Conservation (phyloP, 2,113 vertebrate species). For the Chionomys nivalis region DNA sequence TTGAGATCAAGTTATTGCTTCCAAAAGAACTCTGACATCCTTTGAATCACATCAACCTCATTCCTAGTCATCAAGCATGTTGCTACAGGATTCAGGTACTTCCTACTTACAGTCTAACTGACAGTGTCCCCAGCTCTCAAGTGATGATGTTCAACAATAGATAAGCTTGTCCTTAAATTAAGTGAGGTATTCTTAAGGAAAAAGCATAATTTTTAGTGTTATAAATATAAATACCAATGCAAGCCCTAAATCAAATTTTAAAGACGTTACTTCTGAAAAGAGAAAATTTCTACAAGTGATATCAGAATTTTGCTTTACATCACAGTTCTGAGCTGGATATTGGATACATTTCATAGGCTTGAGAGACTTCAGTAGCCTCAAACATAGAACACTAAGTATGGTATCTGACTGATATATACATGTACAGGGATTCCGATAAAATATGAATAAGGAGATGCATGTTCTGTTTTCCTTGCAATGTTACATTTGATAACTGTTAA, state of each 20-base stretch:
- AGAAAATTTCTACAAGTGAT: not conserved
- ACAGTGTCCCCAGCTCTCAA: not conserved
- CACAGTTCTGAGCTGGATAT: not conserved
- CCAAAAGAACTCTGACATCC: not conserved
- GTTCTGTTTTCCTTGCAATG: not conserved
- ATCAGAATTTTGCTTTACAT: not conserved
- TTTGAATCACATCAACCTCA: not conserved
- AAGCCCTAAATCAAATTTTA: not conserved
- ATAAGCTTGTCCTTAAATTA: not conserved
- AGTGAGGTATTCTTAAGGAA: not conserved
- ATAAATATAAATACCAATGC: not conserved
- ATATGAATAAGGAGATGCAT: not conserved
- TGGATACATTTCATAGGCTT: not conserved
- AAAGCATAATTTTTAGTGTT: not conserved
- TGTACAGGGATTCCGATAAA: not conserved
- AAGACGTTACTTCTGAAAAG: not conserved
- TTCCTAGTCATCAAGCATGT: accelerated
- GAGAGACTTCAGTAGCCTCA: not conserved
- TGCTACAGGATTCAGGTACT: accelerated
- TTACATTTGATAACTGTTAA: not conserved
- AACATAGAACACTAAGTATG: not conserved
- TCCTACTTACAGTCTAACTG: accelerated
- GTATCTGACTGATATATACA: too few relatives aligned
- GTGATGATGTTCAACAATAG: accelerated
- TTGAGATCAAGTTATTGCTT: not conserved